These are phyloP conservation scores for Labroides dimidiatus DNA, from an alignment of 2,797 vertebrate species.

Conservation along the genomic window DNA sequence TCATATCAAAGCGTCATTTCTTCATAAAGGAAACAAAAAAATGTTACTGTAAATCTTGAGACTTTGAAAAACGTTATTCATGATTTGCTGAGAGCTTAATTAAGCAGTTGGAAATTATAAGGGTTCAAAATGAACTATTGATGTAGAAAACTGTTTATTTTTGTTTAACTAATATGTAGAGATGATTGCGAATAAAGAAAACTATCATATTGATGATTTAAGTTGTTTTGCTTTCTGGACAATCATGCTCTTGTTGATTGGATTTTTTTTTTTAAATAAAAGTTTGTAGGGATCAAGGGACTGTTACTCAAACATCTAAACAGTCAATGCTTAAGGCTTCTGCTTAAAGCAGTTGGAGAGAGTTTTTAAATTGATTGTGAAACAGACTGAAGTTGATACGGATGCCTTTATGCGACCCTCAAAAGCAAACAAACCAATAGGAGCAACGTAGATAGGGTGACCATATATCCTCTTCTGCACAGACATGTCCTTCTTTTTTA, in stretches of 20 bases:
- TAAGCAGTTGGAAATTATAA: constrained; percentile 20
- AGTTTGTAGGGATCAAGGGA: too few species aligned
- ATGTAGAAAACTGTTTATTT: constrained; percentile 17
- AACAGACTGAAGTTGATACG: too few species aligned
- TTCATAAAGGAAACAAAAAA: constrained; percentile 3
- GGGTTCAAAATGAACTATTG: constrained; percentile 38
- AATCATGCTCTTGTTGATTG: constrained; percentile 6
- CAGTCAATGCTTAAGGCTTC: too few species aligned
- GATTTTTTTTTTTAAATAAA: not conserved
- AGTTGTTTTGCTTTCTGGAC: constrained; percentile 5
- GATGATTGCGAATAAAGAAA: constrained; percentile 31
- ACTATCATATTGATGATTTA: constrained; percentile 27
- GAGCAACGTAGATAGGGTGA: too few species aligned
- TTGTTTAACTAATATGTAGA: constrained; percentile 24
- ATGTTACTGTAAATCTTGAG: constrained; percentile 2
- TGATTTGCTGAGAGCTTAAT: constrained; percentile 29
- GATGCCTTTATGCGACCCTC: too few species aligned
- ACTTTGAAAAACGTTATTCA: too few species aligned
- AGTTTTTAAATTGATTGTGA: too few species aligned
- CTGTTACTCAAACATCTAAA: too few species aligned
- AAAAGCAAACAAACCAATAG: too few species aligned
- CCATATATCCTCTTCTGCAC: too few species aligned
- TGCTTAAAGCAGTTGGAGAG: too few species aligned
- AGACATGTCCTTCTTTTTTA: too few species aligned
- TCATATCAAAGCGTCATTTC: constrained; percentile 23